phyloP scores from a whole-genome alignment of 2,797 vertebrate species.

The Halcyon badia region DNA sequence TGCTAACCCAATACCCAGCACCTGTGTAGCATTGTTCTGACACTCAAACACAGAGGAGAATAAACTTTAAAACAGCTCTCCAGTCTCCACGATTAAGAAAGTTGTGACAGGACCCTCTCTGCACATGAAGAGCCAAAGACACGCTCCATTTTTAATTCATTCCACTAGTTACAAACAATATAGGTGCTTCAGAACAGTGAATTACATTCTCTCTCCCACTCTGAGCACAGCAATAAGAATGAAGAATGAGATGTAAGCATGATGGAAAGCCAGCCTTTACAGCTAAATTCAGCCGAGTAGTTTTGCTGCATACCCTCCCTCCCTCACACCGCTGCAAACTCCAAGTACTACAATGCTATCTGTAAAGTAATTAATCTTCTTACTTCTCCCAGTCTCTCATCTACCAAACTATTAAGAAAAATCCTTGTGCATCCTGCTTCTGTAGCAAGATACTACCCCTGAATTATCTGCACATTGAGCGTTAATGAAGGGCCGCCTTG shows the following conservation, averaged over 20 bases:
- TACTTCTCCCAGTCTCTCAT: background rate
- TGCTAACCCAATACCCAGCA: background rate
- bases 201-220: background rate
- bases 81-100: background rate
- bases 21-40: background rate
- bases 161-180: conserved; percentile 5
- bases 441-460: background rate
- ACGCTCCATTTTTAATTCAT: conserved; percentile 17
- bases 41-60: background rate
- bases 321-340: background rate
- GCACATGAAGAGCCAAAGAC: background rate
- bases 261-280: conserved; percentile 25
- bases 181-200: background rate
- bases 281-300: background rate
- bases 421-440: background rate
- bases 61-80: background rate
- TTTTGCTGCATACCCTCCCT: background rate
- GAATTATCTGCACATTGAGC: background rate
- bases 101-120: background rate
- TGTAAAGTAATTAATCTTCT: conserved; percentile 20
- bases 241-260: conserved; percentile 40
- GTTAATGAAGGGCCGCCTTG: background rate
- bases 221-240: background rate
- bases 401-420: background rate
- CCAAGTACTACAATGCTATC: background rate